phyloP scores from a whole-genome alignment of 2,888 invertebrate species.

The Desoria tigrina region DNA sequence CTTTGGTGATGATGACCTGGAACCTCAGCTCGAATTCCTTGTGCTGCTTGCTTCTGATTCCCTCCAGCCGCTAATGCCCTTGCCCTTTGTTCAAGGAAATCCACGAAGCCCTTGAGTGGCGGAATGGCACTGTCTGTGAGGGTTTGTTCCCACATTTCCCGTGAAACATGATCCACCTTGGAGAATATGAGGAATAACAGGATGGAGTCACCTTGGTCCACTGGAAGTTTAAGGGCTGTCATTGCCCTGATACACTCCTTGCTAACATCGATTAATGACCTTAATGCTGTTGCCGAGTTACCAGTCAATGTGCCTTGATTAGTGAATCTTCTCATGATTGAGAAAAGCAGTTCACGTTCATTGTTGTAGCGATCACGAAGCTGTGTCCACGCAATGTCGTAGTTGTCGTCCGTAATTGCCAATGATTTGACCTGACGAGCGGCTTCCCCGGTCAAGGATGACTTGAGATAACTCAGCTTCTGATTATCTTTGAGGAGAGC shows the following conservation, averaged over 20 bases:
- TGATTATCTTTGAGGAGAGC: constrained; percentile 15
- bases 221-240: constrained; percentile 2
- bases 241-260: constrained; percentile 26
- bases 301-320: not conserved
- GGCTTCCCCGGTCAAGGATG: constrained; percentile 29
- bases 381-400: constrained; percentile 30
- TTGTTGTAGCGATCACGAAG: constrained; percentile 33
- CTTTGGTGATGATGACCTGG: too few species aligned
- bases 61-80: constrained; percentile 23
- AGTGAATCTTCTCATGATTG: constrained; percentile 19
- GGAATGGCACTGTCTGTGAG: constrained; percentile 22
- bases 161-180: constrained; percentile 23
- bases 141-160: constrained; percentile 26
- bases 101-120: not conserved
- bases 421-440: constrained; percentile 23
- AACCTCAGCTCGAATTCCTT: too few species aligned
- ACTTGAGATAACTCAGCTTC: constrained; percentile 34
- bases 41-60: not conserved
- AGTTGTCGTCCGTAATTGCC: constrained; percentile 31
- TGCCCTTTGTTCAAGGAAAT: constrained; percentile 27
- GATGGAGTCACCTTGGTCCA: constrained; percentile 14
- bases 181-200: constrained; percentile 16
- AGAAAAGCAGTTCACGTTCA: constrained; percentile 27
- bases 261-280: constrained; percentile 28
- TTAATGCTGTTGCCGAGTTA: constrained; percentile 17